Evolutionary conservation across 1,140 invertebrate genomes (phyloP).

Genomic region (Mycetomoellerius zeteki): DNA sequence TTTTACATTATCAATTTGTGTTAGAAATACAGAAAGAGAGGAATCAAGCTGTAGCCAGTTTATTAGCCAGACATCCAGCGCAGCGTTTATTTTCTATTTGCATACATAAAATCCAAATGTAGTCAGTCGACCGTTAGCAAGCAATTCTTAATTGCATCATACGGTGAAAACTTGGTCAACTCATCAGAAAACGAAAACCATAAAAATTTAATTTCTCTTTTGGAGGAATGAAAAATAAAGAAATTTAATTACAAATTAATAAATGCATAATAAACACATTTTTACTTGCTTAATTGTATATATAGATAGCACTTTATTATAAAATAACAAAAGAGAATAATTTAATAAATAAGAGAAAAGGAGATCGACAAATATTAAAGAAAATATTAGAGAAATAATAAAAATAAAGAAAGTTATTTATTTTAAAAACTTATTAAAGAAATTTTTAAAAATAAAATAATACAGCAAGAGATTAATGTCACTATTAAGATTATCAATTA

Average conservation of each 20-base stretch:
- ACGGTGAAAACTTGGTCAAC: not conserved
- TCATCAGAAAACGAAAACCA: not conserved
- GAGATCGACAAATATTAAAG: not conserved
- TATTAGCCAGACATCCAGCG: not conserved
- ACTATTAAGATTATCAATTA: not conserved
- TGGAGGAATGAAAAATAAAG: not conserved
- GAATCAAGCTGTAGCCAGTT: not conserved
- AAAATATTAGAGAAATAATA: not conserved
- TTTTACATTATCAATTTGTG: not conserved
- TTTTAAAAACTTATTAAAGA: not conserved
- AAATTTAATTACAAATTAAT: constrained; percentile 7
- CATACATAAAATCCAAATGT: constrained; percentile 22
- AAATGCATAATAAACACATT: not conserved
- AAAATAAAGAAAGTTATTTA: not conserved
- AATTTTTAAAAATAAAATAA: not conserved
- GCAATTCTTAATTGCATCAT: constrained; percentile 11
- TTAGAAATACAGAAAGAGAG: not conserved
- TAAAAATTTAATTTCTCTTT: not conserved
- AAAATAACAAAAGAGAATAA: not conserved
- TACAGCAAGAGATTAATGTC: not conserved
- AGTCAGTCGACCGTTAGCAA: not conserved
- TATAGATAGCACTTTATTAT: not conserved
- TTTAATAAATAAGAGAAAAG: not conserved
- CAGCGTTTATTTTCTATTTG: constrained; percentile 26
- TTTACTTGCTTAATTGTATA: not conserved